These are phyloP conservation scores for Eilema depressum DNA, from an alignment of 2,888 invertebrate species.

Conservation along the genomic window DNA sequence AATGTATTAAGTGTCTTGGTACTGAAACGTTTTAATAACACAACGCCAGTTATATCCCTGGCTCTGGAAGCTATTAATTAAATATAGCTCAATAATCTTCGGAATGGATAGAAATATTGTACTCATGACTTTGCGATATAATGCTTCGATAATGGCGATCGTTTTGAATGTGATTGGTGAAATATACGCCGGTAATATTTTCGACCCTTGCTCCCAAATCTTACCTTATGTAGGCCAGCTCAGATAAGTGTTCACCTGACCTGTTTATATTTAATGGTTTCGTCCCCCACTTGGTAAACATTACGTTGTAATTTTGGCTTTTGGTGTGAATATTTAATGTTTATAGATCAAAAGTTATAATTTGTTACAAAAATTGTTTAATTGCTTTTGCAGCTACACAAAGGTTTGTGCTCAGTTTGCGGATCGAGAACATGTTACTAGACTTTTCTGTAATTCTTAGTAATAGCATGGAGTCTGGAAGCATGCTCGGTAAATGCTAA, in stretches of 20 bases:
- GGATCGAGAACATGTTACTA: no score
- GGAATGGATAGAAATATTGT: conserved; percentile 21
- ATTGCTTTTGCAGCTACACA: background rate
- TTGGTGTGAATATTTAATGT: conserved; percentile 36
- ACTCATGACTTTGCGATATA: conserved; percentile 15
- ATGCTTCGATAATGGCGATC: conserved; percentile 41
- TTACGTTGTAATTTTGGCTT: conserved; percentile 41
- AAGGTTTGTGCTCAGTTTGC: no score
- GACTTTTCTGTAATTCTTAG: no score
- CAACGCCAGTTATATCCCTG: background rate
- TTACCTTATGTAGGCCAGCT: conserved; percentile 34
- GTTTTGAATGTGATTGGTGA: conserved; percentile 33
- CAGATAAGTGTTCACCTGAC: conserved; percentile 41
- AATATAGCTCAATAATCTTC: background rate
- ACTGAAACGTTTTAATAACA: background rate
- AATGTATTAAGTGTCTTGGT: background rate
- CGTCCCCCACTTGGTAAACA: conserved; percentile 44
- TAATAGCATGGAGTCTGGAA: no score
- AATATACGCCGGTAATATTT: conserved; percentile 32
- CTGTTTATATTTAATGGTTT: conserved; percentile 50
- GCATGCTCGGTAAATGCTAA: no score
- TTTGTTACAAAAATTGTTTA: background rate
- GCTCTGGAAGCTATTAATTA: conserved; percentile 5
- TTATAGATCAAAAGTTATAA: conserved; percentile 5
- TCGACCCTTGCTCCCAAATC: conserved; percentile 42